Percentiles rank a stretch among this genome's conserved stretches.
Evolutionary conservation across 2,797 vertebrate genomes (phyloP).

Genomic region (Margarornis squamiger): DNA sequence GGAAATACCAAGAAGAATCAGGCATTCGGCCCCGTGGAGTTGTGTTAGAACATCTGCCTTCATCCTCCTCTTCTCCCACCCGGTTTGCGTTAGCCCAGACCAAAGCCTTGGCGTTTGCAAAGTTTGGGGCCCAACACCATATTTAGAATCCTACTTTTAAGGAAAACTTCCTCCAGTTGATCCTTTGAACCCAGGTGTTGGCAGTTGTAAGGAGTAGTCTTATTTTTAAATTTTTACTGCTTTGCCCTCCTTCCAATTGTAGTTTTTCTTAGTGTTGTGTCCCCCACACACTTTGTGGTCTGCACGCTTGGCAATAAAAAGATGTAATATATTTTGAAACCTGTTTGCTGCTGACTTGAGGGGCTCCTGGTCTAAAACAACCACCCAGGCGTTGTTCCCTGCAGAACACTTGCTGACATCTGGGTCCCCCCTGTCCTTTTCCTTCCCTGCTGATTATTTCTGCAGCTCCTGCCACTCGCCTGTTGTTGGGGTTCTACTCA

Average conservation of each 20-base stretch:
- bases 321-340: slow-evolving; percentile 82
- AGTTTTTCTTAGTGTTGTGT: slow-evolving; percentile 57
- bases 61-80: not conserved
- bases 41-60: not conserved
- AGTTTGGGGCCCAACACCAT: slow-evolving; percentile 28
- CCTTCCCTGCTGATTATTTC: not conserved
- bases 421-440: not conserved
- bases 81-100: not conserved
- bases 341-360: slow-evolving; percentile 72
- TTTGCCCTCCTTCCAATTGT: slow-evolving; percentile 59
- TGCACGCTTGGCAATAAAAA: slow-evolving; percentile 78
- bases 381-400: not conserved
- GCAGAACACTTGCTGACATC: not conserved
- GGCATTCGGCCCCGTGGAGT: not conserved
- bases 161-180: slow-evolving; percentile 52
- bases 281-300: slow-evolving; percentile 72
- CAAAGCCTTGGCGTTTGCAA: not conserved
- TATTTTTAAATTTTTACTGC: slow-evolving; percentile 71
- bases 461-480: not conserved
- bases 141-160: slow-evolving; percentile 61
- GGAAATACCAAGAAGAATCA: not conserved
- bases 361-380: not conserved
- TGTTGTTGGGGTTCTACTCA: not conserved
- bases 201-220: slow-evolving; percentile 68
- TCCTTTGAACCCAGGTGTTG: slow-evolving; percentile 66